Evolutionary conservation across 2,888 invertebrate genomes (phyloP).

Genomic region (Lycophotia porphyrea): DNA sequence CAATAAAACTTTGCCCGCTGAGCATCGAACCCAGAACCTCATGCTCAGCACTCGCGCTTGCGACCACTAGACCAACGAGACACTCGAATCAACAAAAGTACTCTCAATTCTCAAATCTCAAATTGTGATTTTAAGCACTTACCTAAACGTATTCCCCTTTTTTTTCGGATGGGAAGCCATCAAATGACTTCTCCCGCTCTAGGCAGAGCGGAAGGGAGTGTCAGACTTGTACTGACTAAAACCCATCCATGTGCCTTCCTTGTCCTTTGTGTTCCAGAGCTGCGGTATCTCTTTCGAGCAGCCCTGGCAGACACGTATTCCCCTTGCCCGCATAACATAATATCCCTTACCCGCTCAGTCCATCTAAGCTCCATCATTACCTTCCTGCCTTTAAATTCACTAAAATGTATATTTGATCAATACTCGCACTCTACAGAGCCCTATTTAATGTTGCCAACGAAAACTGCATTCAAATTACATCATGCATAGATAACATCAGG

Average conservation of each 20-base stretch:
- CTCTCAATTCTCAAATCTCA: too few species aligned
- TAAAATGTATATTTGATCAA: slow-evolving; percentile 55
- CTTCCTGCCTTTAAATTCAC: slow-evolving; percentile 27
- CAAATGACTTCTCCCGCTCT: too few species aligned
- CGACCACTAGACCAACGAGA: neutral
- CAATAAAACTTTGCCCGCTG: neutral
- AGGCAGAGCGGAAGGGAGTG: too few species aligned
- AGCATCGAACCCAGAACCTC: neutral
- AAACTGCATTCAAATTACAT: slow-evolving; percentile 69
- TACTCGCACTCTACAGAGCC: slow-evolving; percentile 24
- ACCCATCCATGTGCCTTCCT: too few species aligned
- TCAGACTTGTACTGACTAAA: too few species aligned
- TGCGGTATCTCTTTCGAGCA: too few species aligned
- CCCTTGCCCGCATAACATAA: neutral
- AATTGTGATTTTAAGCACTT: slow-evolving; percentile 30
- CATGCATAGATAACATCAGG: slow-evolving; percentile 75
- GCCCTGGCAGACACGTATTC: too few species aligned
- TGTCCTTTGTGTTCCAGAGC: too few species aligned
- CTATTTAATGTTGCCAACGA: slow-evolving; percentile 55
- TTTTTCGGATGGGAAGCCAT: too few species aligned
- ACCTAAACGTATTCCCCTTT: too few species aligned
- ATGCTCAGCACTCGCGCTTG: too few species aligned
- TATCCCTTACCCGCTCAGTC: too few species aligned
- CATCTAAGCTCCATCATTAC: neutral
- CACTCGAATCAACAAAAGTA: slow-evolving; percentile 16